Evolutionary conservation across 2,888 invertebrate genomes (phyloP), one percentile per base, ranked within the genome.

Genomic region (Ormyrus thymus): DNA sequence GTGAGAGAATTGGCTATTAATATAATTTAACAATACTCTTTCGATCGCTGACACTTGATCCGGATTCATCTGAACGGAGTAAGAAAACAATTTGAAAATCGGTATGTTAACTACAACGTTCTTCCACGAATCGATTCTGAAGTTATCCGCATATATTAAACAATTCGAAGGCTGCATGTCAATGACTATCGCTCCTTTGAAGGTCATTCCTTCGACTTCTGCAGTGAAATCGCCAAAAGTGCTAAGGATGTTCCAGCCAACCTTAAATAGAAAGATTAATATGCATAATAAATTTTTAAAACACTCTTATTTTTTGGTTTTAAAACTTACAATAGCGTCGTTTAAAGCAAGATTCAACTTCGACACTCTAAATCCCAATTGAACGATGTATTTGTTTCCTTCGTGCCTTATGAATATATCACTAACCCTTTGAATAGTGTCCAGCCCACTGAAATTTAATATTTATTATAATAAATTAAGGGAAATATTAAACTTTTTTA

Each of bases 391-490:
- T 51, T 4, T 43, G 29, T 13, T 9, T 15, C 10, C 66, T 10
- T 53, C 53, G 11, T 66, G 50, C 11, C 15, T 29, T 53, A 66
- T 66, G 6, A 15, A 50, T 8, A 66, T 10, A 53, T 66, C 66
- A 13, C 29, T 50, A 50, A 29, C 29, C 15, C 66, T 51, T 29
- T 66, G 66, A 51, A 66, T 50, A 43, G 53, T 53, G 53, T 66
- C 48, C 2, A 66, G 50, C 3, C 66, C 66, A 7, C 66, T 66
- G n/a, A 7, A 66, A 66, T 10, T 66, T 8, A 66, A 66, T 43
- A 66, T 29, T 66, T 29, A 29, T 29, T 29, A 29, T 29, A 29
- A 3, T 29, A 29, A 29, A 29, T 29, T 29, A 29, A 29, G 4
- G 3, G 0, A 29, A 29, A 29, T 29, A 29, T 3, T 29, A 3